Percentiles rank a stretch among this genome's conserved stretches.
phyloP scores from a whole-genome alignment of 1,140 invertebrate species.

The Musca domestica region DNA sequence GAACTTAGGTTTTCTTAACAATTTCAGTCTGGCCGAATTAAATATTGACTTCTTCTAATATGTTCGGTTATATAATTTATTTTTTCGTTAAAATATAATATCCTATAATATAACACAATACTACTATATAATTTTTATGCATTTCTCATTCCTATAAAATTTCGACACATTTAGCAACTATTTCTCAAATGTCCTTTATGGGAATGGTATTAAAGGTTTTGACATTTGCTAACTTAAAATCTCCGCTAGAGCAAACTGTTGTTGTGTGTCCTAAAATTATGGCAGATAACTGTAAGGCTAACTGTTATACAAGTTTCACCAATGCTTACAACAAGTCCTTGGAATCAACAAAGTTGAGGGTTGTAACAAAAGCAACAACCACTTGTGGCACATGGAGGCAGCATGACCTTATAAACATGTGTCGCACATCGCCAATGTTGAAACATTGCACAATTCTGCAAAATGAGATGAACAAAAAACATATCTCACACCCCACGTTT shows the following conservation, averaged over 20 bases:
- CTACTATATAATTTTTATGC: no score
- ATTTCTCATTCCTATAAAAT: no score
- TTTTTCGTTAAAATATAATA: no score
- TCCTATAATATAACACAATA: no score
- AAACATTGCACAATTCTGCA: neutral
- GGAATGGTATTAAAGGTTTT: neutral
- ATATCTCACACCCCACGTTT: no score
- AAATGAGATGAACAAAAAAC: neutral
- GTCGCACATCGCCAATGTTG: neutral
- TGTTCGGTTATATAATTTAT: no score
- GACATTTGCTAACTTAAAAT: neutral
- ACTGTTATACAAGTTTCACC: slow-evolving; percentile 4
- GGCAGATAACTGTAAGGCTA: neutral
- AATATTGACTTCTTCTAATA: no score
- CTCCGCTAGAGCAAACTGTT: neutral
- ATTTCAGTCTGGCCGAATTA: no score
- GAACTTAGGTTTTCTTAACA: no score
- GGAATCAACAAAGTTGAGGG: no score
- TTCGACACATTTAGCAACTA: no score
- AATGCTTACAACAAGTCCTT: no score
- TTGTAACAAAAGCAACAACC: neutral
- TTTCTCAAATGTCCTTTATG: neutral
- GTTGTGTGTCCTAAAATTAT: neutral
- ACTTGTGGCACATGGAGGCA: neutral
- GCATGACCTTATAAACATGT: neutral